Evolutionary conservation across 2,888 invertebrate species (phyloP).

Genomic region (Choristoneura rosaceana): DNA sequence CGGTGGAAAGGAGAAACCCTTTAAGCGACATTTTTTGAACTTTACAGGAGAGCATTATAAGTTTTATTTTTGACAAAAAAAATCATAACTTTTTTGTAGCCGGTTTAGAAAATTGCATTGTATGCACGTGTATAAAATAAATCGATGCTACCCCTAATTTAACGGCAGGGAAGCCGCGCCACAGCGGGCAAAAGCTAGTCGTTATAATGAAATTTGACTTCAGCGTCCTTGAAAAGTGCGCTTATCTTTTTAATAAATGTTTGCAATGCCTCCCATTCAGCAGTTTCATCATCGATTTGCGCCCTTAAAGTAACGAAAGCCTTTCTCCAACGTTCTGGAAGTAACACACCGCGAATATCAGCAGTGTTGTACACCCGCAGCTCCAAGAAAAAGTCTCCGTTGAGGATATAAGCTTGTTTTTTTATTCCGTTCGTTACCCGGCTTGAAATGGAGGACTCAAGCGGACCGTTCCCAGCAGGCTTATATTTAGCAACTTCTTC

Average conservation of each 20-base stretch:
- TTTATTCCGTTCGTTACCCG: neutral
- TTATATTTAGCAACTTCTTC: neutral
- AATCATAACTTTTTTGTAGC: too few relatives aligned
- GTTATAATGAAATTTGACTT: neutral
- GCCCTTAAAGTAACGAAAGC: neutral
- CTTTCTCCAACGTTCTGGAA: neutral
- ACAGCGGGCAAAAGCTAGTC: too few relatives aligned
- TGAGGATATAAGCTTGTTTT: neutral
- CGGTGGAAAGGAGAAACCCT: too few relatives aligned
- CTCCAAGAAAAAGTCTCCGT: conserved; percentile 14
- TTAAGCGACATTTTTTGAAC: too few relatives aligned
- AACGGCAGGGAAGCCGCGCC: too few relatives aligned
- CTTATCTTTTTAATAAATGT: conserved; percentile 4
- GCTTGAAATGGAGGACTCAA: neutral
- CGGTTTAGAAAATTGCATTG: too few relatives aligned
- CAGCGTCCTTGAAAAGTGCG: neutral
- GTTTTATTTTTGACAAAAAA: too few relatives aligned
- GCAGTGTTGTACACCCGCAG: conserved; percentile 6
- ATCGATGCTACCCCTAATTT: too few relatives aligned
- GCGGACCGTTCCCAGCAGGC: neutral
- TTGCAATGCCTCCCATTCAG: conserved; percentile 1
- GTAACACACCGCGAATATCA: conserved; percentile 11
- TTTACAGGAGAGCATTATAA: too few relatives aligned
- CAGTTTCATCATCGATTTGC: conserved; percentile 6
- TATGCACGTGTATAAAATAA: too few relatives aligned